Evolutionary conservation across 1,140 invertebrate genomes (phyloP).

Genomic region (Physella acuta): DNA sequence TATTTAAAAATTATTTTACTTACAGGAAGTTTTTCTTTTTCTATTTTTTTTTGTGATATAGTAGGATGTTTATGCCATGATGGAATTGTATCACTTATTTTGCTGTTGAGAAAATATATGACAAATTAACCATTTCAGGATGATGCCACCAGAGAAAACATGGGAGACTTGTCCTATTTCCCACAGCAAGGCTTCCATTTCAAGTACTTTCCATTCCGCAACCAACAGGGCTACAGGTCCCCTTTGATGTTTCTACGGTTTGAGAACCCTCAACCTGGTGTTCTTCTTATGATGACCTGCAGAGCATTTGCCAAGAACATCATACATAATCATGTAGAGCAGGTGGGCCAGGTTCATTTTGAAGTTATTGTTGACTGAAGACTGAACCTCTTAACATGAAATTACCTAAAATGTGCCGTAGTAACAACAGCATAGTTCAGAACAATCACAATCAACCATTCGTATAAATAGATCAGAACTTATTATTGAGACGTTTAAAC

Average conservation of each 20-base stretch:
- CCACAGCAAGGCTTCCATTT: constrained; percentile 74
- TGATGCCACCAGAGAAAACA: constrained; percentile 83
- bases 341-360: constrained; percentile 33
- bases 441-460: too few species aligned
- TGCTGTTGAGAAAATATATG: too few species aligned
- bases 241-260: constrained; percentile 86
- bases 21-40: too few species aligned
- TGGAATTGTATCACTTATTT: too few species aligned
- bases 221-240: constrained; percentile 79
- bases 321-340: constrained; percentile 67
- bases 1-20: too few species aligned
- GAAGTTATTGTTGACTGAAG: constrained; percentile 33
- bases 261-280: constrained; percentile 76
- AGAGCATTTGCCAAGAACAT: constrained; percentile 95
- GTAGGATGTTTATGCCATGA: too few species aligned
- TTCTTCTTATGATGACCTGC: constrained; percentile 76
- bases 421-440: too few species aligned
- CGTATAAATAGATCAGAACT: too few species aligned
- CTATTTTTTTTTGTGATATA: too few species aligned
- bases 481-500: too few species aligned
- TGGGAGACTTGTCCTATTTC: constrained; percentile 79
- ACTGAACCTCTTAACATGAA: not conserved
- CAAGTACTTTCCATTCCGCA: constrained; percentile 79
- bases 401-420: too few species aligned
- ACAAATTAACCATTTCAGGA: too few species aligned